Evolutionary conservation across 2,797 vertebrate genomes (phyloP), one percentile per base, ranked within the genome.

Genomic region (Psittacula echo): DNA sequence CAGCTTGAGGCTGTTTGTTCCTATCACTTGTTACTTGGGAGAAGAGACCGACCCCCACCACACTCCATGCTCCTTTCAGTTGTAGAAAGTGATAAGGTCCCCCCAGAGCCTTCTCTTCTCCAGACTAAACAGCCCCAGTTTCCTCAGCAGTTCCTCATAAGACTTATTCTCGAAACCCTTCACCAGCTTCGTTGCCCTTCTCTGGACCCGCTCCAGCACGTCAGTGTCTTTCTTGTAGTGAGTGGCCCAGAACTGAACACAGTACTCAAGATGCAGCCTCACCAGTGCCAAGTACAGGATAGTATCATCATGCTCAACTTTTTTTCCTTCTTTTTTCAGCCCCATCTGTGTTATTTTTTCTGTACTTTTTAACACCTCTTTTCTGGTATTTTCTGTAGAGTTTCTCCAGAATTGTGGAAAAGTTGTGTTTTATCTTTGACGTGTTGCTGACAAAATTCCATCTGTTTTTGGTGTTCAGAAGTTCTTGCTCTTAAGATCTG

Each of bases 391-490:
- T 93, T 87, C 56, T 60, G 11, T 48, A 72, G 50, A 70, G 16
- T 65, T 42, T 87, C 30, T 92, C n/a, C 45, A 88, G 66, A 91
- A 42, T 41, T 73, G 37, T 88, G 66, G 82, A 86, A 86, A 86
- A 77, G 34, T 78, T 92, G 45, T 85, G 24, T 44, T 88, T 91
- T 76, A 24, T 65, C 48, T 95, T 89, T 83, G 73, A 91, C 47
- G 26, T 68, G 34, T 91, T 96, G 47, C 73, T 93, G 66, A 86
- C 80, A 86, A 56, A 95, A 93, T 87, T 94, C 34, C 67, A 30
- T 95, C 87, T 93, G 75, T 0, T 95, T 94, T 95, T 92, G 51
- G 24, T 78, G 50, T 86, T 95, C 64, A 79, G 37, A 84, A 84
- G 37, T 88, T 92, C 92, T 89, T 45, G 29, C 50, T 85, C n/a